These are phyloP conservation scores for Cinclus cinclus DNA, from an alignment of 2,113 vertebrate genomes.

Conservation along the genomic window DNA sequence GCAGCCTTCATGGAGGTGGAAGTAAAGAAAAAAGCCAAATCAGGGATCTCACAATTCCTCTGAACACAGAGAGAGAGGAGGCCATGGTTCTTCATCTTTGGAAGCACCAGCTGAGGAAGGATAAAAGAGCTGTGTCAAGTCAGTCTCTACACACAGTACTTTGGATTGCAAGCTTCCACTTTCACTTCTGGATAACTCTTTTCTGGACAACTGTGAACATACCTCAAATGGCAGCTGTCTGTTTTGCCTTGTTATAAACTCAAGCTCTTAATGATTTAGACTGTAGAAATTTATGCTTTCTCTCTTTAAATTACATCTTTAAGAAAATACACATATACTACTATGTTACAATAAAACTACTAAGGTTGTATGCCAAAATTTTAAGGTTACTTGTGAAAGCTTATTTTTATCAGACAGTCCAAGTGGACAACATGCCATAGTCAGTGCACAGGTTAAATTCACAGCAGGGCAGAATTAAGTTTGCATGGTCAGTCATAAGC, in stretches of 20 bases:
- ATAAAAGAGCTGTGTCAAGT: neutral
- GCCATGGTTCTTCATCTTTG: neutral
- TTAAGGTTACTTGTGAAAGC: neutral
- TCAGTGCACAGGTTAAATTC: neutral
- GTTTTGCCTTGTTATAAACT: neutral
- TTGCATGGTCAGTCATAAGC: neutral
- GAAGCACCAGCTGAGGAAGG: neutral
- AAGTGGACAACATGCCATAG: neutral
- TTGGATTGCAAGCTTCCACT: neutral
- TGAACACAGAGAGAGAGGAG: neutral
- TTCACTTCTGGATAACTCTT: neutral
- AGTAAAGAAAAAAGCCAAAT: neutral
- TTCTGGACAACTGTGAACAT: neutral
- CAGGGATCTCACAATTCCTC: neutral
- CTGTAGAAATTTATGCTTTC: neutral
- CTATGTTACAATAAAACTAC: neutral
- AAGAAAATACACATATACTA: neutral
- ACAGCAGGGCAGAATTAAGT: slow-evolving; percentile 6
- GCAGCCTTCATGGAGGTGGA: neutral
- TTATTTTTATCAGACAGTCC: neutral
- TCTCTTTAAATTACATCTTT: neutral
- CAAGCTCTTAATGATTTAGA: neutral
- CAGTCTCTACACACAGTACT: neutral
- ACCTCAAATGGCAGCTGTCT: neutral
- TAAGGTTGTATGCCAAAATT: neutral